Conservation (phyloP, 92 coral and sea anemone genomes). For the Epizoanthus rinbou region DNA sequence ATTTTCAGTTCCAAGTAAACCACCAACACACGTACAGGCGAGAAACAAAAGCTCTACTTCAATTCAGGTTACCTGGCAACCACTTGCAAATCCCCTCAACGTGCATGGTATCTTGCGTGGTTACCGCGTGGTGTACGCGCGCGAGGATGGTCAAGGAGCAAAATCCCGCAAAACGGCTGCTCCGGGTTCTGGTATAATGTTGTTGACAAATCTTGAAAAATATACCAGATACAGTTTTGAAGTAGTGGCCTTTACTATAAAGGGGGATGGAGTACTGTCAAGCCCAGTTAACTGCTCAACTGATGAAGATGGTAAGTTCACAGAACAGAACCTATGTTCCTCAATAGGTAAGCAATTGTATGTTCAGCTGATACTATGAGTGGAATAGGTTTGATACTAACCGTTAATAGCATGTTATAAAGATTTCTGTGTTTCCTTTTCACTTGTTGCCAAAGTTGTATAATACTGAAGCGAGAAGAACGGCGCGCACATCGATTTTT, state of each 20-base stretch:
- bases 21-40: slow-evolving; percentile 57
- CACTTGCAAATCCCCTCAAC: slow-evolving; percentile 56
- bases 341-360: no score
- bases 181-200: slow-evolving; percentile 1
- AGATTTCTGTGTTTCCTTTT: not conserved
- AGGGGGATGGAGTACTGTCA: slow-evolving; percentile 62
- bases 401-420: no score
- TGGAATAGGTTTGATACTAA: no score
- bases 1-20: slow-evolving; percentile 57
- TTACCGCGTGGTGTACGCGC: slow-evolving; percentile 50
- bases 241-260: slow-evolving; percentile 59
- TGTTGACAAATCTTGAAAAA: slow-evolving; percentile 38
- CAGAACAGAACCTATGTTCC: not conserved
- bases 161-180: not conserved
- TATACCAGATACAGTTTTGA: slow-evolving; percentile 51
- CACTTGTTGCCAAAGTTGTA: no score
- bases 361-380: no score
- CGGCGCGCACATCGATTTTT: no score
- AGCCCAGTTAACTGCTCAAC: slow-evolving; percentile 49
- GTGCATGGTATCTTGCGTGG: slow-evolving; percentile 69
- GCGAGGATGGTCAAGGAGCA: slow-evolving; percentile 55
- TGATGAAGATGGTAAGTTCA: slow-evolving; percentile 71
- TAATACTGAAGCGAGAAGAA: no score
- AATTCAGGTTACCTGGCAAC: slow-evolving; percentile 69
- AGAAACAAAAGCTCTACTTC: slow-evolving; percentile 76